Base-by-base conservation (phyloP, 2,797 vertebrate genomes). In the Linurgus olivaceus region DNA sequence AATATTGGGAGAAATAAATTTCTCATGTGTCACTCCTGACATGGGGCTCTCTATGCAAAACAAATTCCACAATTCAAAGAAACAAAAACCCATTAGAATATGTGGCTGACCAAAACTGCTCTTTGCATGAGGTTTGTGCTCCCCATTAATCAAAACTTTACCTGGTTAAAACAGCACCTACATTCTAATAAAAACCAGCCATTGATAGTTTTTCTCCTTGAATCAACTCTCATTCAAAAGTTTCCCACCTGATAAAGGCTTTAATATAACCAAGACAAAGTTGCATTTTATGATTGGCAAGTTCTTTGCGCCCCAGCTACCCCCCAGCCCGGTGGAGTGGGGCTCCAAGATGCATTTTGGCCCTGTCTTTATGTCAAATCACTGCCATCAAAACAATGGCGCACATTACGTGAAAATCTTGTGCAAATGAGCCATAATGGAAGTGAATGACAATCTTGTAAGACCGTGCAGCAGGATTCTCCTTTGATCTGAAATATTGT, bases 401-500 rank as follows among this genome's bases (percentile, higher is more conserved):
- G 97, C 98, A 98, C 98, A 98, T 99, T 98, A 98, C 98, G 98
- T 96, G 98, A 98, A 98, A 98, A 98, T 98, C 97, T 98, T 97
- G 97, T 98, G 98, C 98, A 98, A 98, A 98, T 98, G 97, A 98
- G 97, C 97, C 97, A 97, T 97, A 97, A 98, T 98, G 97, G 97
- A 97, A 97, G 93, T 98, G 98, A 98, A 98, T 98, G 98, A 98
- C 98, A 98, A 97, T 98, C 97, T 98, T 86, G 89, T 98, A 98
- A 98, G 97, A 98, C 97, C 86, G 95, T 98, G 96, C 98, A 98
- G 98, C 98, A 97, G 98, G 98, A 94, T 98, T 97, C 96, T 98
- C 98, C 96, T 98, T 99, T 99, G 98, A 98, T 99, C 98, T 97
- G 97, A 97, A 97, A 98, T 98, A 98, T 97, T 98, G 97, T 98